Percentiles rank a stretch among this genome's conserved stretches.
phyloP scores from a whole-genome alignment of 2,888 invertebrate species.

The Hirudinaria manillensis region DNA sequence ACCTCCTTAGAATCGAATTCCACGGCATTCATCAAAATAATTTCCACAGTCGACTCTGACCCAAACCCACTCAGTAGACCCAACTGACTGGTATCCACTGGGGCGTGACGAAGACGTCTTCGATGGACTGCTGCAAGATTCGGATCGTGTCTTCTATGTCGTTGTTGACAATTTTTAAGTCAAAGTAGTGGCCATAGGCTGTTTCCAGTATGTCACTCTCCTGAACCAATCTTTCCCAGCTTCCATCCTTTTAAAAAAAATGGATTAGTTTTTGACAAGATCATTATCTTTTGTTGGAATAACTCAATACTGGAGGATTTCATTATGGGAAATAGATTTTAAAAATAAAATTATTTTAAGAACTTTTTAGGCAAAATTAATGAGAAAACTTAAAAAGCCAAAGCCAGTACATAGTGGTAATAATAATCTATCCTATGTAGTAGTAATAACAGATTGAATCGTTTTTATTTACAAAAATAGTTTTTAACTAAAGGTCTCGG shows the following conservation, averaged over 20 bases:
- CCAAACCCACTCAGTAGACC: slow-evolving; percentile 67
- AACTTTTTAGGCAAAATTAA: too few species aligned
- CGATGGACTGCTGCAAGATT: slow-evolving; percentile 81
- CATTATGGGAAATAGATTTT: too few species aligned
- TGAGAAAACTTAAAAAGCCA: too few species aligned
- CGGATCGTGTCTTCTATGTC: slow-evolving; percentile 97
- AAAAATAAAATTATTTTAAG: too few species aligned
- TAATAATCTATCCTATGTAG: too few species aligned
- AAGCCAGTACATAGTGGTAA: too few species aligned
- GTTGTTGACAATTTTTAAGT: slow-evolving; percentile 94
- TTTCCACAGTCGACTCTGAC: too few species aligned
- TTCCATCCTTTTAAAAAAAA: slow-evolving; percentile 76
- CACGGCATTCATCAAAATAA: too few species aligned
- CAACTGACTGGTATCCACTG: slow-evolving; percentile 97
- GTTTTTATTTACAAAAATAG: too few species aligned
- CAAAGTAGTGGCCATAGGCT: slow-evolving; percentile 97
- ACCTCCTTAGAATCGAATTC: too few species aligned
- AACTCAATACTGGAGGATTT: slow-evolving; percentile 10
- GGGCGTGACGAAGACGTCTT: slow-evolving; percentile 70
- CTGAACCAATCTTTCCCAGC: slow-evolving; percentile 85
- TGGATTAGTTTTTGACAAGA: slow-evolving; percentile 44
- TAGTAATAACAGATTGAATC: too few species aligned
- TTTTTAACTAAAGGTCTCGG: too few species aligned
- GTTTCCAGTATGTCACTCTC: slow-evolving; percentile 93
- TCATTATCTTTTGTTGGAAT: background rate